Base-by-base conservation (phyloP, 2,888 invertebrate genomes). In the Tuta absoluta region DNA sequence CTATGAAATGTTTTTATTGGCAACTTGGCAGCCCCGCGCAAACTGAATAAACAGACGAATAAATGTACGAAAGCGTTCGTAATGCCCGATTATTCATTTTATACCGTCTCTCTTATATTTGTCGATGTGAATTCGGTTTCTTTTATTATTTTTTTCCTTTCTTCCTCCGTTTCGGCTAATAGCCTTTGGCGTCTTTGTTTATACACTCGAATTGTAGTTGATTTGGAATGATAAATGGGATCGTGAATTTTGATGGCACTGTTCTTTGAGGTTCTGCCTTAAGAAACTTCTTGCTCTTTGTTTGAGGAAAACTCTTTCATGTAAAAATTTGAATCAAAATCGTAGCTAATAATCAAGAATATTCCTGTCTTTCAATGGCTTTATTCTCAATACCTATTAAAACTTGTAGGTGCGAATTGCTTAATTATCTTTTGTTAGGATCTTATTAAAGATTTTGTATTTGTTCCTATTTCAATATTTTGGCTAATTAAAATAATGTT, bases 1-100 rank as follows among this genome's bases (percentile, higher is more conserved):
- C 87, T 82, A 85, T 89, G 87, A 89, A 89, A 89, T 87, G 88
- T 87, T 91, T 91, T 90, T 89, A 89, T 89, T 87, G 85, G 84
- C 80, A 80, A 80, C 84, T 84, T 80, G 81, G 80, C 81, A 77
- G 79, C 77, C 78, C 75, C 77, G 76, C 65, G 70, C 79, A 72
- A 75, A 76, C 78, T 77, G 79, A 76, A 83, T 86, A 83, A 84
- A 84, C 81, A 84, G 79, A 76, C 70, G 76, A 78, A 81, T 82
- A 79, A 80, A 81, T 82, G 77, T 77, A 78, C 75, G 69, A 76
- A 79, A 75, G 75, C 77, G 77, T 75, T 75, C 77, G 72, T 80
- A 77, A 80, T 77, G 76, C 75, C 74, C 77, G 80, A 81, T 82
- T 81, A 83, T 82, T 77, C 78, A 78, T 82, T 81, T 80, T 76